Evolutionary conservation across 2,888 invertebrate species (phyloP), one percentile per base, ranked within the genome.

Genomic region (Lepidonotus clava): DNA sequence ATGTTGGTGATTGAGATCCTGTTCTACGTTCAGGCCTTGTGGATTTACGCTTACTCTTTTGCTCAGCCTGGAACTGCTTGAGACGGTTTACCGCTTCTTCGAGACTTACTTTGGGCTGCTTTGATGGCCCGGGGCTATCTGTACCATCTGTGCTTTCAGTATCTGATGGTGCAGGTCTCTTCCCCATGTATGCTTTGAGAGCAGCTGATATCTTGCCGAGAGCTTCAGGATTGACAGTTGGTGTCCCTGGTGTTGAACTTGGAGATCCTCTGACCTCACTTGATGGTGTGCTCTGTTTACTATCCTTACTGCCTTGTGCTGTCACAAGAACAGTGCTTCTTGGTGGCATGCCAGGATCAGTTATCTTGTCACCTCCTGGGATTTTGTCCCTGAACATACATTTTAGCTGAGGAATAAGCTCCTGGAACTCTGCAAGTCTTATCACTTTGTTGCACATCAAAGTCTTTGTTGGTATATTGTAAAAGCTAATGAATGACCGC

Each of bases 391-490:
- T 77, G 40, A 86, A 86, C 56, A 86, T 80, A 38, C 46, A 28
- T 32, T 61, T 76, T 61, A 93, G 89, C 85, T 92, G 92, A 8
- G 93, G 92, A 86, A 93, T 92, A 83, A 90, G 91, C 28, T 91
- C 90, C 51, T 92, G 91, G 34, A 93, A 88, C 86, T 92, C 92
- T 53, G 90, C 89, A 71, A 92, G 91, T 46, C 90, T 89, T 14
- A 93, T 91, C 90, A 92, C 92, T 88, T 92, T 92, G 88, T 92
- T 92, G 88, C 93, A 93, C 87, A 92, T 92, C 8, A 93, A 88
- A 14, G 91, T 91, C 6, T 90, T 90, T n/a, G 92, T 92, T 14
- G 92, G 93, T 56, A 93, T 88, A 88, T 91, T 92, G 87, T 93
- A 93, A 88, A 92, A 93, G 85, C 91, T 91, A 88, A 93, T 92